Base-by-base conservation (phyloP, 2,888 invertebrate genomes). In the Caenorhabditis angaria region DNA sequence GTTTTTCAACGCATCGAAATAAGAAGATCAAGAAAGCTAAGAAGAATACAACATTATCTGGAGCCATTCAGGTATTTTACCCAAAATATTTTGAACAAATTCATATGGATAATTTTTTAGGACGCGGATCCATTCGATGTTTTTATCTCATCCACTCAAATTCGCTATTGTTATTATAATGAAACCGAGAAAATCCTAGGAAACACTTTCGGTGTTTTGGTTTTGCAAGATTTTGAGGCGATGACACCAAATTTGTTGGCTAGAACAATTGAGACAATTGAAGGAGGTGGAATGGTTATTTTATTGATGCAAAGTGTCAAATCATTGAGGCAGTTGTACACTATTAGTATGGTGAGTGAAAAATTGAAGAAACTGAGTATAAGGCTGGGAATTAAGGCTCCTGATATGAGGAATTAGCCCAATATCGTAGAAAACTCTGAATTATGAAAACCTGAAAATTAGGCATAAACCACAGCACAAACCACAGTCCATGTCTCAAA, bases 141-240 rank as follows among this genome's bases (percentile, higher is more conserved):
- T 14, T 99, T 99, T 88, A 91, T 99, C 72, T 93, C 95, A 0
- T 94, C 97, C 0, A 97, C 97, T 0, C 93, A 94, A 75, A 97
- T 99, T 83, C 92, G 97, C 72, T 99, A 96, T 77, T 93, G 97
- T 85, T 99, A 97, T 88, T 99, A 99, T 88, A 92, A 93, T 0
- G 99, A 99, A 88, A 97, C 97, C 0, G 96, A 97, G 88, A 94
- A 95, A 81, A 95, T 99, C 88, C 91, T 99, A 0, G 99, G 99
- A 65, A 95, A 95, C 86, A 99, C 99, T 0, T 99, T 93, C 89
- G 95, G 94, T 61, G 93, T 94, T 89, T 95, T 96, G 90, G 93
- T 97, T 48, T 89, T 97, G 71, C 95, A 96, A 92, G 96, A 97
- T 88, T 97, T 96, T 90, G 97, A 99, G 90, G 97, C 97, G 0